Percentiles rank a stretch among this genome's conserved stretches.
These are phyloP conservation scores for Drosophila pseudotalamancana DNA, from an alignment of 2,888 invertebrate genomes.

Conservation along the genomic window DNA sequence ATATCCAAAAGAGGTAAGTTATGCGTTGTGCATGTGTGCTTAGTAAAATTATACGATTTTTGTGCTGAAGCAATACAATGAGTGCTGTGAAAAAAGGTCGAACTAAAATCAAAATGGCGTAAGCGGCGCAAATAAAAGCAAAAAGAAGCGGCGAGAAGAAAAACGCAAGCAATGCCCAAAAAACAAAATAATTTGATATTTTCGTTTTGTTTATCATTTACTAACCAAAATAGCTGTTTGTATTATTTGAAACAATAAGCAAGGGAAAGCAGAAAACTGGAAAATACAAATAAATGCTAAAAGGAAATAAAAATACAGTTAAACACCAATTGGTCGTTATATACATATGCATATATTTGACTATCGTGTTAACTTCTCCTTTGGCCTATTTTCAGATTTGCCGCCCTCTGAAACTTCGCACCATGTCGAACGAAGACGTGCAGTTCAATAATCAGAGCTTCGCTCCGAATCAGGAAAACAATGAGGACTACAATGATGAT, in stretches of 20 bases:
- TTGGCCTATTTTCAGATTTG: not conserved
- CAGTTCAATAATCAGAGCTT: conserved; percentile 63
- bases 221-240: not conserved
- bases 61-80: not conserved
- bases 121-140: conserved; percentile 30
- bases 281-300: no score
- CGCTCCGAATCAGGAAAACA: conserved; percentile 53
- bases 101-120: conserved; percentile 74
- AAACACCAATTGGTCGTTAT: not conserved
- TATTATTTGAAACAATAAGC: no score
- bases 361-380: not conserved
- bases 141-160: conserved; percentile 18
- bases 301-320: no score
- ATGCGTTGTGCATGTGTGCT: not conserved
- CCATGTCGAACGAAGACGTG: conserved; percentile 66
- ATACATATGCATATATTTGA: no score
- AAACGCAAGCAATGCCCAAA: not conserved
- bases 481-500: conserved; percentile 63
- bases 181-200: not conserved
- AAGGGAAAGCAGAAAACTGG: no score
- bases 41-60: no score
- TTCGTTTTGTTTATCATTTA: not conserved
- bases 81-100: not conserved
- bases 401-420: conserved; percentile 20
- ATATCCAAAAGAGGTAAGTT: conserved; percentile 31